These are phyloP conservation scores for Byasa hedistus DNA, from an alignment of 2,888 invertebrate species.

Conservation along the genomic window DNA sequence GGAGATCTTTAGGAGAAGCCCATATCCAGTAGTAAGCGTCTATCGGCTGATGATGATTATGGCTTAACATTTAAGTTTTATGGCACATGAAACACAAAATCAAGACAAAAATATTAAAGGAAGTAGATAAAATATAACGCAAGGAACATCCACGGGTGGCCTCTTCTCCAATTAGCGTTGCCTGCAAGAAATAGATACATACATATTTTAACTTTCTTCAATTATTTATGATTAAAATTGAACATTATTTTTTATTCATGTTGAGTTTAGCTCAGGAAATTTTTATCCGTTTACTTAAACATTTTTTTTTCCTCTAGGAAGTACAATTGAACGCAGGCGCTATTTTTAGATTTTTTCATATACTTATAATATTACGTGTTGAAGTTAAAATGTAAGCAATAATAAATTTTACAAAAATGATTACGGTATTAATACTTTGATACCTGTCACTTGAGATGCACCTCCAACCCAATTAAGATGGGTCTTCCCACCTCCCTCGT, in stretches of 20 bases:
- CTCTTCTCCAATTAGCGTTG: conserved; percentile 62
- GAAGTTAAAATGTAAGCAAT: neutral
- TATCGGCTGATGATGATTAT: no score
- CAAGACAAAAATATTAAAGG: conserved; percentile 38
- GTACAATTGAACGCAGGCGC: no score
- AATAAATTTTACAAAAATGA: neutral
- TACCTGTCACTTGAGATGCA: conserved; percentile 73
- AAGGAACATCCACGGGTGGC: conserved; percentile 49
- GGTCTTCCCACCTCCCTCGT: conserved; percentile 78
- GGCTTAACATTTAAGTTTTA: neutral
- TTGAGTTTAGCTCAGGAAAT: no score
- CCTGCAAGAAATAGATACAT: conserved; percentile 50
- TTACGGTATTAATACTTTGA: neutral
- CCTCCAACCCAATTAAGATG: conserved; percentile 79
- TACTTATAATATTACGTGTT: neutral
- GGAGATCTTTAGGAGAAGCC: no score
- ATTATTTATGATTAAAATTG: neutral
- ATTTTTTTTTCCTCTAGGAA: no score
- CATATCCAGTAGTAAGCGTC: no score
- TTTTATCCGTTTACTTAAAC: no score
- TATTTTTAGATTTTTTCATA: no score
- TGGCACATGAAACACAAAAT: conserved; percentile 7
- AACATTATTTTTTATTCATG: no score
- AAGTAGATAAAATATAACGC: conserved; percentile 45
- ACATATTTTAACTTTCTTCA: neutral